Percentiles rank a stretch among this genome's conserved stretches.
Conservation (phyloP, 2,113 vertebrate genomes). For the Polyodon spathula region DNA sequence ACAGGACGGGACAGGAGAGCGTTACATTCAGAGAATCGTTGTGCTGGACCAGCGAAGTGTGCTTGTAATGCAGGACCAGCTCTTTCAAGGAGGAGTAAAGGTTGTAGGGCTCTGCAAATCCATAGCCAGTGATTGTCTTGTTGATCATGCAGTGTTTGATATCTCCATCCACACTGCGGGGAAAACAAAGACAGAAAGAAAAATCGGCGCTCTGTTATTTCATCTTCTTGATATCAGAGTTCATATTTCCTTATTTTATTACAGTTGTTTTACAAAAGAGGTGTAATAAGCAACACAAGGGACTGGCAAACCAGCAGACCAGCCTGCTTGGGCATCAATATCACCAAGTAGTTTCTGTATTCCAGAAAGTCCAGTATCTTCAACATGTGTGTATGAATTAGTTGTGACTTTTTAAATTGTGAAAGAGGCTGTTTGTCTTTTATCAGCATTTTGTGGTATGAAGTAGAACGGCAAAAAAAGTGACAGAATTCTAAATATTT, state of each 20-base stretch:
- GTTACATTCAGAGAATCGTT: conserved; percentile 87
- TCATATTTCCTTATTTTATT: neutral
- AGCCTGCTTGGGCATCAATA: too few species aligned
- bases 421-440: too few species aligned
- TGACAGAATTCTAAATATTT: too few species aligned
- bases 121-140: conserved; percentile 76
- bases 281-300: too few species aligned
- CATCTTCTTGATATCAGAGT: neutral
- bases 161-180: conserved; percentile 74
- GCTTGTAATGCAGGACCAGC: conserved; percentile 86
- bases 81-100: conserved; percentile 81
- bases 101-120: conserved; percentile 86
- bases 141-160: conserved; percentile 86
- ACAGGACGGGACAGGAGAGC: conserved; percentile 73
- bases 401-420: too few species aligned
- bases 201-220: neutral
- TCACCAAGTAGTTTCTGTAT: too few species aligned
- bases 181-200: conserved; percentile 8
- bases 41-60: conserved; percentile 85
- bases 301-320: too few species aligned
- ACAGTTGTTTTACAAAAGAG: too few species aligned
- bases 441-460: too few species aligned
- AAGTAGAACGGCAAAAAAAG: too few species aligned
- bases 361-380: too few species aligned
- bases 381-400: too few species aligned